These are phyloP conservation scores for Muscina levida DNA, from an alignment of 2,888 invertebrate species.

Conservation along the genomic window DNA sequence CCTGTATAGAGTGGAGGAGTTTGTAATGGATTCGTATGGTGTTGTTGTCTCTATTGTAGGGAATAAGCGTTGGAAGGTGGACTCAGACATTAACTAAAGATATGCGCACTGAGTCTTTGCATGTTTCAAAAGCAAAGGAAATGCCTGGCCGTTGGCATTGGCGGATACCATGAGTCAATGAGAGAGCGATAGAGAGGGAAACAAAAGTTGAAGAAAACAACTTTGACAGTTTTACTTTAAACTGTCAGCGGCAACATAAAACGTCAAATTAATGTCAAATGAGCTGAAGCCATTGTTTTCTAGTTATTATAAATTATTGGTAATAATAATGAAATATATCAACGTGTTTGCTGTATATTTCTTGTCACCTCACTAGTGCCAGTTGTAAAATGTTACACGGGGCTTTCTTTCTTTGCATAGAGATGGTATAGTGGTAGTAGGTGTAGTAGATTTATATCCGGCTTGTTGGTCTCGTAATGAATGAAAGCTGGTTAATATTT, in stretches of 20 bases:
- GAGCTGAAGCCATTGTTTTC: conserved; percentile 46
- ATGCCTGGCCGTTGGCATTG: conserved; percentile 7
- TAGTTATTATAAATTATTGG: conserved; percentile 49
- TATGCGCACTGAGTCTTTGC: not conserved
- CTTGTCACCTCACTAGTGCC: not conserved
- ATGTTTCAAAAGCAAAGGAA: conserved; percentile 14
- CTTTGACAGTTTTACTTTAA: conserved; percentile 53
- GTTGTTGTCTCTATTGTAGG: not conserved
- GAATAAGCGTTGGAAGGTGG: not conserved
- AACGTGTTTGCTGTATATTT: not conserved
- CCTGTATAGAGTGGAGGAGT: conserved; percentile 2
- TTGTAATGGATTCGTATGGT: not conserved
- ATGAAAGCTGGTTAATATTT: not conserved
- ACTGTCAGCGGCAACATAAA: conserved; percentile 62
- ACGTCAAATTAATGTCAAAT: conserved; percentile 61
- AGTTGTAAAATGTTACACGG: no score
- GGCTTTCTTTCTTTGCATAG: no score
- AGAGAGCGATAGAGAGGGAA: no score
- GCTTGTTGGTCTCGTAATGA: not conserved
- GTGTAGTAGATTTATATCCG: conserved; percentile 22
- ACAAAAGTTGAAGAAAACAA: conserved; percentile 17
- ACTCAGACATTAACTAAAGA: no score
- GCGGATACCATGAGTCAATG: no score
- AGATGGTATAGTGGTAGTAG: not conserved
- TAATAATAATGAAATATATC: conserved; percentile 36